These are phyloP conservation scores for Caenorhabditis briggsae DNA, from an alignment of 1,140 invertebrate genomes.

Conservation along the genomic window DNA sequence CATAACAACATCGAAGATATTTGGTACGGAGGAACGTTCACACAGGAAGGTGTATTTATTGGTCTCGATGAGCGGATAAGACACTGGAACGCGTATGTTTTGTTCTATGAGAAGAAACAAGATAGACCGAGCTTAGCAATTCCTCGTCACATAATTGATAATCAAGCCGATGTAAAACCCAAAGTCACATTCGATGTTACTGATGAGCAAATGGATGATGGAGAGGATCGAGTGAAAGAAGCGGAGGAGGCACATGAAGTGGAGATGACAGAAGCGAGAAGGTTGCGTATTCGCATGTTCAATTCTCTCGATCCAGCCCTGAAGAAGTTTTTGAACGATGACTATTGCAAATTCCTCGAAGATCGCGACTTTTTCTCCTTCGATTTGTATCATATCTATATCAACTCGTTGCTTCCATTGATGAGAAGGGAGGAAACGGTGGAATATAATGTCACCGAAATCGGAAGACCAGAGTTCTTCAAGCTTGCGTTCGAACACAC, in stretches of 20 bases:
- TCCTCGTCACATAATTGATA: slow-evolving; percentile 1
- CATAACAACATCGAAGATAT: slow-evolving; percentile 20
- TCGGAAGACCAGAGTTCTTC: slow-evolving; percentile 5
- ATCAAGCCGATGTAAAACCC: neutral
- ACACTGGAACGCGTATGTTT: slow-evolving; percentile 39
- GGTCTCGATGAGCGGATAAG: slow-evolving; percentile 3
- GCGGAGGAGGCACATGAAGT: neutral
- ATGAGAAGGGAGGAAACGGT: neutral
- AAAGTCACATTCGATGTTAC: slow-evolving; percentile 44
- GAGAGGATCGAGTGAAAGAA: neutral
- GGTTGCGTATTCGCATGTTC: slow-evolving; percentile 19
- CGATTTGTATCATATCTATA: slow-evolving; percentile 33
- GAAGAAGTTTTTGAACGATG: slow-evolving; percentile 29
- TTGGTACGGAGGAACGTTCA: slow-evolving; percentile 44
- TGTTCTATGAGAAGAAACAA: slow-evolving; percentile 48
- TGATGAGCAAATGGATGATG: slow-evolving; percentile 40
- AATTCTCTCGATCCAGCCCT: neutral
- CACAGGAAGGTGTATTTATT: slow-evolving; percentile 13
- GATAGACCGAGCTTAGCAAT: neutral
- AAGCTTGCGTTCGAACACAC: slow-evolving; percentile 4
- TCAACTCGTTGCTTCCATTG: slow-evolving; percentile 13
- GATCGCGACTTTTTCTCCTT: slow-evolving; percentile 30
- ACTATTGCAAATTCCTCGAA: slow-evolving; percentile 10
- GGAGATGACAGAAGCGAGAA: slow-evolving; percentile 29
- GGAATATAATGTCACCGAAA: neutral